Percentiles rank a stretch among this genome's conserved stretches.
Conservation (phyloP, 2,888 invertebrate species). For the Pseudococcus longispinus region DNA sequence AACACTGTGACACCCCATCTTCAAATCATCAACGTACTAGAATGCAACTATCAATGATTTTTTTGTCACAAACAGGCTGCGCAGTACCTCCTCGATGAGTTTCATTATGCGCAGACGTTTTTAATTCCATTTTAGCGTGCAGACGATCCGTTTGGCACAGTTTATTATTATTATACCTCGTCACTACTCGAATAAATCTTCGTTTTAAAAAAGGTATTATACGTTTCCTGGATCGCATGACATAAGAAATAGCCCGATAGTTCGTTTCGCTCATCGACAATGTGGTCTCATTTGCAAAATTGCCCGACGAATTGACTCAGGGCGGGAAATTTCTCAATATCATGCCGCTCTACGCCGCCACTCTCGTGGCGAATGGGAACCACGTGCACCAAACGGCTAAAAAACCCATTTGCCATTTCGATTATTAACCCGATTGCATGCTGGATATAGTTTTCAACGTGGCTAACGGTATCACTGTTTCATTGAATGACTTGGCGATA, state of each 20-base stretch:
- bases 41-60: too few species aligned
- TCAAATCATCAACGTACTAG: too few species aligned
- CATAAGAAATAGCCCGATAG: not conserved
- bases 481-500: not conserved
- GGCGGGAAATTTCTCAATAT: not conserved
- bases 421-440: constrained; percentile 13
- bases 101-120: not conserved
- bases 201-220: not conserved
- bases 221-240: not conserved
- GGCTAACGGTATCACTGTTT: not conserved
- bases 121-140: not conserved
- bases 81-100: not conserved
- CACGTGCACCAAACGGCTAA: not conserved
- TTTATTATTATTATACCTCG: not conserved
- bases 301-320: not conserved
- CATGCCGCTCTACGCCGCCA: not conserved
- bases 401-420: not conserved
- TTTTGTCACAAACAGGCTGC: not conserved
- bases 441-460: constrained; percentile 2
- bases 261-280: not conserved
- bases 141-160: not conserved
- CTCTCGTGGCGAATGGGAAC: not conserved
- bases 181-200: not conserved
- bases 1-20: too few species aligned
- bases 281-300: not conserved